phyloP scores from a whole-genome alignment of 2,113 vertebrate genomes.

The Kryptolebias marmoratus region DNA sequence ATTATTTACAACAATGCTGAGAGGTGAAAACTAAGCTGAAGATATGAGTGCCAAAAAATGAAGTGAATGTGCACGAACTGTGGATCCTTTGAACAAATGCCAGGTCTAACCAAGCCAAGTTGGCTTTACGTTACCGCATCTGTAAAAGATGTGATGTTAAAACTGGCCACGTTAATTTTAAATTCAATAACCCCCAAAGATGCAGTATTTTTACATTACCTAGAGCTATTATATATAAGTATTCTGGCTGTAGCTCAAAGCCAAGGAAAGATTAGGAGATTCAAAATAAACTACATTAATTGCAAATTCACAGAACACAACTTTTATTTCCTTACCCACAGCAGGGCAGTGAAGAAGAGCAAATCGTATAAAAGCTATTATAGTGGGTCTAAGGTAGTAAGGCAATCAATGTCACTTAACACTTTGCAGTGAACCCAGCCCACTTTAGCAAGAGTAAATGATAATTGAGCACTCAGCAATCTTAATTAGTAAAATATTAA shows the following conservation, averaged over 20 bases:
- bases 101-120: slow-evolving; percentile 50
- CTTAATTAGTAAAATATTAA: slow-evolving; percentile 75
- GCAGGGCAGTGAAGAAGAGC: slow-evolving; percentile 31
- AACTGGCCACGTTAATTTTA: slow-evolving; percentile 3
- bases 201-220: slow-evolving; percentile 14
- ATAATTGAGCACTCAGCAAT: slow-evolving; percentile 52
- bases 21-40: slow-evolving; percentile 36
- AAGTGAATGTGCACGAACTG: slow-evolving; percentile 21
- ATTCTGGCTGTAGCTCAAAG: slow-evolving; percentile 8
- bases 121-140: slow-evolving; percentile 54
- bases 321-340: background rate
- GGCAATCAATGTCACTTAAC: slow-evolving; percentile 67
- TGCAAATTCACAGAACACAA: slow-evolving; percentile 21
- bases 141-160: slow-evolving; percentile 32
- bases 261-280: slow-evolving; percentile 25
- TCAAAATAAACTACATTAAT: slow-evolving; percentile 30
- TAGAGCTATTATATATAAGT: slow-evolving; percentile 9
- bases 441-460: slow-evolving; percentile 46
- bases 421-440: slow-evolving; percentile 45
- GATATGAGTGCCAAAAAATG: slow-evolving; percentile 27
- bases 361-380: slow-evolving; percentile 47
- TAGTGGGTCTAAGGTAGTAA: slow-evolving; percentile 18
- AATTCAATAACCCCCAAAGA: slow-evolving; percentile 15
- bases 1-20: slow-evolving; percentile 35
- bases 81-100: slow-evolving; percentile 36